Percentiles rank a stretch among this genome's conserved stretches.
These are phyloP conservation scores for Pangasius mekongensis DNA, from an alignment of 2,797 vertebrate species.

Conservation along the genomic window DNA sequence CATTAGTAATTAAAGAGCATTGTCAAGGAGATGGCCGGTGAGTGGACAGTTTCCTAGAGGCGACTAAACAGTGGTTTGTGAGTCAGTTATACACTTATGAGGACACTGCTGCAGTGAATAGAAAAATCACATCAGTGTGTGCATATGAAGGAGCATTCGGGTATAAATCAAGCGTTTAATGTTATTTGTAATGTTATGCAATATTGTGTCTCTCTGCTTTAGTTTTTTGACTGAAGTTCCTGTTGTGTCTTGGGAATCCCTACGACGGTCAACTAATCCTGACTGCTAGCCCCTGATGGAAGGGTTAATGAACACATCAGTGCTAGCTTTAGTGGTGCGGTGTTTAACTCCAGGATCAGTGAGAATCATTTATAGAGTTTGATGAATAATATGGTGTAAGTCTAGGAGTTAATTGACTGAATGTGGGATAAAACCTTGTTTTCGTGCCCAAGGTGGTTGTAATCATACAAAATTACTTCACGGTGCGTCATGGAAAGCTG, in stretches of 20 bases:
- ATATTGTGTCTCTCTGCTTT: not conserved
- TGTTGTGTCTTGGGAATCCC: not conserved
- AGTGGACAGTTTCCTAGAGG: not conserved
- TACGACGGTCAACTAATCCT: not conserved
- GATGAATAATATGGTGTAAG: not conserved
- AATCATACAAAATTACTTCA: not conserved
- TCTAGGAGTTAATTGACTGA: not conserved
- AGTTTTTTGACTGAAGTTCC: not conserved
- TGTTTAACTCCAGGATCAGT: not conserved
- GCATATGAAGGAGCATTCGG: not conserved
- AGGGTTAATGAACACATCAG: not conserved
- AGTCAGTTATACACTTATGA: not conserved
- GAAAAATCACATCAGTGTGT: not conserved
- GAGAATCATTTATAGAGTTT: not conserved
- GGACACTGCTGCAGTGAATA: not conserved
- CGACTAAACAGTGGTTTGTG: not conserved
- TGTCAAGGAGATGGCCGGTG: slow-evolving; percentile 28
- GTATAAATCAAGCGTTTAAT: not conserved
- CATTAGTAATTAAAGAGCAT: slow-evolving; percentile 30
- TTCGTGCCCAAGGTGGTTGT: not conserved
- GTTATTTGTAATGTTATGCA: not conserved
- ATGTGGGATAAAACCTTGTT: not conserved
- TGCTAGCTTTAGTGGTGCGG: too few species aligned
- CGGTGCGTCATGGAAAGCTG: not conserved
- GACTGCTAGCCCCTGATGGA: too few species aligned